phyloP scores from a whole-genome alignment of 1,140 invertebrate genomes.

The Oryctes rhinoceros region DNA sequence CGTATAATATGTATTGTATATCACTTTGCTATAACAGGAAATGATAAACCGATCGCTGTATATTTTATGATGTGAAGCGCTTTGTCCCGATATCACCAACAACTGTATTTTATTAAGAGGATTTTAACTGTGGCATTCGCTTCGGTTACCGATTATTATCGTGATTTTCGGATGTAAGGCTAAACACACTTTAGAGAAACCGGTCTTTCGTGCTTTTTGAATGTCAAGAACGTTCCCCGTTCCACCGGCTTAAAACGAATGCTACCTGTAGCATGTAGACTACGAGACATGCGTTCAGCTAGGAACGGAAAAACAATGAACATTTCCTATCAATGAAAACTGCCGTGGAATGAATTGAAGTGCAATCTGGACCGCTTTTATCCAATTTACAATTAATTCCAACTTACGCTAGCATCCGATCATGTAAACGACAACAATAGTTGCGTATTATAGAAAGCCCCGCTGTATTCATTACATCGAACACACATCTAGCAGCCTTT shows the following conservation, averaged over 20 bases:
- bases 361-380: no score
- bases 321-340: not conserved
- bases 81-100: not conserved
- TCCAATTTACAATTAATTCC: no score
- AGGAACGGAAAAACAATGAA: not conserved
- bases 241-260: not conserved
- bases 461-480: no score
- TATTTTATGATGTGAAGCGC: not conserved
- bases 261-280: slow-evolving; percentile 41
- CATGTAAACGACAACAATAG: no score
- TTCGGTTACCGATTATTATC: not conserved
- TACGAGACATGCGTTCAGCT: not conserved
- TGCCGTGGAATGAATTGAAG: not conserved
- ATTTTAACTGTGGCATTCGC: not conserved
- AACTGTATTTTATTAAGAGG: not conserved
- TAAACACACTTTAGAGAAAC: slow-evolving; percentile 34
- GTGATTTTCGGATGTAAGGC: slow-evolving; percentile 16
- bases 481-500: no score
- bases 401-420: no score
- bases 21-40: slow-evolving; percentile 3
- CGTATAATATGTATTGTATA: not conserved
- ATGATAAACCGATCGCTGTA: not conserved
- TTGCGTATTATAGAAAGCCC: no score
- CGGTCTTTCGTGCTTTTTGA: slow-evolving; percentile 42
- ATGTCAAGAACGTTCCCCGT: slow-evolving; percentile 23